These are phyloP conservation scores for Corvus moneduloides DNA, from an alignment of 2,113 vertebrate species.

Conservation along the genomic window DNA sequence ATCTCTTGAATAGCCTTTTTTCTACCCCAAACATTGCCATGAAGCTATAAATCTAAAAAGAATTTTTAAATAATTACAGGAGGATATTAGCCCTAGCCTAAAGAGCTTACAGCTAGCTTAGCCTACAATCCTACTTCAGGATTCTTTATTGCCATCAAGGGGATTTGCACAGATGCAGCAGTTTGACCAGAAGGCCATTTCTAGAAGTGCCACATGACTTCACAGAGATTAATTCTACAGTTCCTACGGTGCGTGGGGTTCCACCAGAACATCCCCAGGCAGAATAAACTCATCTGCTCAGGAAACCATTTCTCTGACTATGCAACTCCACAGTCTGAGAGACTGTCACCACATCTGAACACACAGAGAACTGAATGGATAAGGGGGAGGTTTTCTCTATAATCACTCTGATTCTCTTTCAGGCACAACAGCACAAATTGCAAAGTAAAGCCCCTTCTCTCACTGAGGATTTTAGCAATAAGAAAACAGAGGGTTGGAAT, in stretches of 20 bases:
- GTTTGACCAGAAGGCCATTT: background rate
- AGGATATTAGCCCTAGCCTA: background rate
- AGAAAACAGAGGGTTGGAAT: background rate
- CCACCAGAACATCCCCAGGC: background rate
- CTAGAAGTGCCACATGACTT: background rate
- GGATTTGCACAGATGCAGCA: background rate
- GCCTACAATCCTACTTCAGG: background rate
- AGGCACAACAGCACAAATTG: background rate
- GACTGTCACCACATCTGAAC: background rate
- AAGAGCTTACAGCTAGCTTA: background rate
- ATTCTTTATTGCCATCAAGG: background rate
- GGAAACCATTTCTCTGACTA: background rate
- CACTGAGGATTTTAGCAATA: background rate
- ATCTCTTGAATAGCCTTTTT: background rate
- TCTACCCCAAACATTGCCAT: background rate
- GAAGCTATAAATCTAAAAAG: background rate
- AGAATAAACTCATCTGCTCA: background rate
- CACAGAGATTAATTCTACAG: background rate
- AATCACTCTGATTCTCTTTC: background rate
- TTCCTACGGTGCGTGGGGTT: fast-evolving
- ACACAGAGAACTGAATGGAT: background rate
- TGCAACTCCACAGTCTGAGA: background rate
- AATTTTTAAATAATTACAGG: background rate
- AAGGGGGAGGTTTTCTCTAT: background rate
- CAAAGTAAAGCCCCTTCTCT: background rate